Conservation (phyloP, 2,113 vertebrate genomes). For the Tichodroma muraria region DNA sequence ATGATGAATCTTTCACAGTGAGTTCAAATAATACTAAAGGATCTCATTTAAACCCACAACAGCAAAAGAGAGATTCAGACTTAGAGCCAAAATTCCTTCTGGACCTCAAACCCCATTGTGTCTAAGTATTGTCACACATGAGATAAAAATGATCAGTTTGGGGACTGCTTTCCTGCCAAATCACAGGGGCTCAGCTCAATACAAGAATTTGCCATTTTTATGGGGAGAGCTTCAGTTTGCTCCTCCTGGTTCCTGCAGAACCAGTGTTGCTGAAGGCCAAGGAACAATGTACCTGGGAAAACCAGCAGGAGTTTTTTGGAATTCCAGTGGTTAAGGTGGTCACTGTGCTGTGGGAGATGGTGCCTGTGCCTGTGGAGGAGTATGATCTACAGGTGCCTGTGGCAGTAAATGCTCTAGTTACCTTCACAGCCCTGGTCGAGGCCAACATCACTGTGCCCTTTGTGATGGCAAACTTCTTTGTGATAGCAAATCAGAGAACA, state of each 20-base stretch:
- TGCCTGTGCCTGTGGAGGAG: neutral
- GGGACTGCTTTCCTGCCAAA: neutral
- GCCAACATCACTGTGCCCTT: neutral
- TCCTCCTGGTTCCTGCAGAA: neutral
- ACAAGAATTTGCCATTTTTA: neutral
- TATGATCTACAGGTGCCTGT: neutral
- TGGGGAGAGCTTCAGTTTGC: neutral
- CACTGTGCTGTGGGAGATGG: neutral
- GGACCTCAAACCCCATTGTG: neutral
- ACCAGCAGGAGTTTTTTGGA: neutral
- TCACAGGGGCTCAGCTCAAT: neutral
- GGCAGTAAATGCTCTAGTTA: neutral
- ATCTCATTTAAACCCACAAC: neutral
- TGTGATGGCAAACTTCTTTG: neutral
- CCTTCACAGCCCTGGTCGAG: neutral
- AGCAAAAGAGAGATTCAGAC: neutral
- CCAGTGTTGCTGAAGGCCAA: neutral
- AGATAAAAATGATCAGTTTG: neutral
- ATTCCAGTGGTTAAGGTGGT: neutral
- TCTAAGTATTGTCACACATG: neutral
- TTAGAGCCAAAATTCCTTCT: neutral
- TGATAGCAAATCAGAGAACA: neutral
- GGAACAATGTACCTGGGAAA: neutral
- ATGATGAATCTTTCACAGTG: slow-evolving; percentile 7
- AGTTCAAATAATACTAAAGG: slow-evolving; percentile 29